Percentiles rank a stretch among this genome's conserved stretches.
phyloP scores from a whole-genome alignment of 2,888 invertebrate genomes.

The Stomorhina lunata region DNA sequence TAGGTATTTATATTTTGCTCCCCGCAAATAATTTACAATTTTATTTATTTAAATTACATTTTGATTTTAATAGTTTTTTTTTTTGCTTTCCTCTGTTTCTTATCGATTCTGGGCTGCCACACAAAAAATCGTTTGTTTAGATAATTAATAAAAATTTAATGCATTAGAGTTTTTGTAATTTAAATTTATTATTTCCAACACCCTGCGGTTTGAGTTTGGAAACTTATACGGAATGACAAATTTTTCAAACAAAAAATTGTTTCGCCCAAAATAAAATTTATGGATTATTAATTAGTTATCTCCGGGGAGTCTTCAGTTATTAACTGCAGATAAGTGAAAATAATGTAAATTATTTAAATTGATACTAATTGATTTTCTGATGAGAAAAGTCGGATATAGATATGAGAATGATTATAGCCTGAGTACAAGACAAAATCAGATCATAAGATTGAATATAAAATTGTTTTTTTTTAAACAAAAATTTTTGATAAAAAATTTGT shows the following conservation, averaged over 20 bases:
- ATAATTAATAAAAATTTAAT: background rate
- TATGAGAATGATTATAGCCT: no score
- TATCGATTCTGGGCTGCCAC: conserved; percentile 1
- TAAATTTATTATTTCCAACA: conserved; percentile 45
- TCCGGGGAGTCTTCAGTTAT: conserved; percentile 19
- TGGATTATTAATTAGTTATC: conserved; percentile 44
- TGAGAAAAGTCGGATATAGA: no score
- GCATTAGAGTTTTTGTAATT: conserved; percentile 31
- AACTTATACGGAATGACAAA: conserved; percentile 56
- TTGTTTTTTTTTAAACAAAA: no score
- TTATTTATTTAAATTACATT: conserved; percentile 46
- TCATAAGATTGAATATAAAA: no score
- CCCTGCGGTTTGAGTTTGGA: conserved; percentile 51
- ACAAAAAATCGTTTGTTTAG: background rate
- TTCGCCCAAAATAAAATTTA: conserved; percentile 31
- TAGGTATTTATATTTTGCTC: background rate
- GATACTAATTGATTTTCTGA: no score
- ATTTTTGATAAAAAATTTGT: no score
- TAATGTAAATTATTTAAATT: background rate
- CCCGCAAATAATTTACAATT: conserved; percentile 38
- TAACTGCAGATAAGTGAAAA: background rate
- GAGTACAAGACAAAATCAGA: no score
- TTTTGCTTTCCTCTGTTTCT: background rate
- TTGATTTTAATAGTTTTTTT: conserved; percentile 17
- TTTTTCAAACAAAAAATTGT: background rate